Percentiles rank a stretch among this genome's conserved stretches.
Evolutionary conservation across 2,888 invertebrate genomes (phyloP).

Genomic region (Sarcophaga subvicina): DNA sequence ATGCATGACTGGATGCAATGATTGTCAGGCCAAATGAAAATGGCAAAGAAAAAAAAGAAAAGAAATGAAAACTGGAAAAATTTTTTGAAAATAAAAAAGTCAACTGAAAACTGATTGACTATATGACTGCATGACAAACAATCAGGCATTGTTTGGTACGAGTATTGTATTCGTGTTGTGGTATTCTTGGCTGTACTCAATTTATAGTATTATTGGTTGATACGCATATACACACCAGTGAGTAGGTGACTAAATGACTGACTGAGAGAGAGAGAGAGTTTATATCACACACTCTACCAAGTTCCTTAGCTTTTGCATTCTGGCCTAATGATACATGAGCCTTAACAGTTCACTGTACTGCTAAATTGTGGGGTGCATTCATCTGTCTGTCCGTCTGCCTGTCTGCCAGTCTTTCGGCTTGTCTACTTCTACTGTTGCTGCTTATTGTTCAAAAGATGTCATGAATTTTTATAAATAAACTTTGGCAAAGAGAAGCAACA

Average conservation of each 20-base stretch:
- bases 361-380: neutral
- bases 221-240: too few species aligned
- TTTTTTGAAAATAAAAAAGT: neutral
- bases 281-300: neutral
- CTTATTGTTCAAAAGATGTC: conserved; percentile 65
- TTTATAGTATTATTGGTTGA: neutral
- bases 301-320: neutral
- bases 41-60: neutral
- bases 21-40: conserved; percentile 32
- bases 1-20: conserved; percentile 9
- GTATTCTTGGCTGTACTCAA: neutral
- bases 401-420: conserved; percentile 26
- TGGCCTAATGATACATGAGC: neutral
- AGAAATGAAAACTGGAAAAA: conserved; percentile 21
- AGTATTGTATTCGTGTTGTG: neutral
- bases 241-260: too few species aligned
- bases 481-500: conserved; percentile 44
- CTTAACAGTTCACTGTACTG: neutral
- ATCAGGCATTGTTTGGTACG: conserved; percentile 47
- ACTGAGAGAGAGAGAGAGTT: too few species aligned
- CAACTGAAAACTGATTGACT: conserved; percentile 59
- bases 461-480: conserved; percentile 67
- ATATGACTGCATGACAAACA: conserved; percentile 62
- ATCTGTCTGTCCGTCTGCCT: neutral
- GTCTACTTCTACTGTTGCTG: conserved; percentile 10